Evolutionary conservation across 1,140 invertebrate genomes (phyloP).

Genomic region (Lordiphosa collinella): DNA sequence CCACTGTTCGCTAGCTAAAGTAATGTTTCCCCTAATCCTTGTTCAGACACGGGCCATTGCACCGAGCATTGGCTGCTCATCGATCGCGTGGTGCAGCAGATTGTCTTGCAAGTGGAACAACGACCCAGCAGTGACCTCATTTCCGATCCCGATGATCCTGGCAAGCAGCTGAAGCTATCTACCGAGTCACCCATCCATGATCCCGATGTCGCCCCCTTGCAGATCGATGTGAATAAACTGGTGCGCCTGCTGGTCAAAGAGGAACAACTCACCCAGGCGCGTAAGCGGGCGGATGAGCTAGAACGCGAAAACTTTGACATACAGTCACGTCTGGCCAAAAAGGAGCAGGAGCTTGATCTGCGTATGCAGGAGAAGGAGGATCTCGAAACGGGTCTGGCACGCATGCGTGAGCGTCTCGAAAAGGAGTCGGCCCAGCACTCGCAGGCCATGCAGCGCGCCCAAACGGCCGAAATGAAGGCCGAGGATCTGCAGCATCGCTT

Average conservation of each 20-base stretch:
- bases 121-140: slow-evolving; percentile 73
- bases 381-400: slow-evolving; percentile 89
- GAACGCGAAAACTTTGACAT: slow-evolving; percentile 94
- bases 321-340: slow-evolving; percentile 91
- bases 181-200: slow-evolving; percentile 82
- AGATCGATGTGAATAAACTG: slow-evolving; percentile 95
- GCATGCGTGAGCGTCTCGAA: slow-evolving; percentile 94
- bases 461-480: slow-evolving; percentile 87
- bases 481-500: slow-evolving; percentile 88
- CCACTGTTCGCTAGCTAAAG: slow-evolving; percentile 30
- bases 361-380: slow-evolving; percentile 95
- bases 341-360: slow-evolving; percentile 95
- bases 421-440: slow-evolving; percentile 92
- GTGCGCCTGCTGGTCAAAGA: slow-evolving; percentile 95
- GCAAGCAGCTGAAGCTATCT: slow-evolving; percentile 51
- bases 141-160: slow-evolving; percentile 58
- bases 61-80: slow-evolving; percentile 96
- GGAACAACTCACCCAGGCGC: slow-evolving; percentile 93
- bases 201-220: slow-evolving; percentile 90
- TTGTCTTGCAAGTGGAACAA: slow-evolving; percentile 90
- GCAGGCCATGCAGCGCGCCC: slow-evolving; percentile 90
- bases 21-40: not conserved
- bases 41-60: slow-evolving; percentile 86
- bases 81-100: slow-evolving; percentile 97
- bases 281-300: slow-evolving; percentile 91